Evolutionary conservation across 2,888 invertebrate species (phyloP), one percentile per base, ranked within the genome.

Genomic region (Argyresthia goedartella): DNA sequence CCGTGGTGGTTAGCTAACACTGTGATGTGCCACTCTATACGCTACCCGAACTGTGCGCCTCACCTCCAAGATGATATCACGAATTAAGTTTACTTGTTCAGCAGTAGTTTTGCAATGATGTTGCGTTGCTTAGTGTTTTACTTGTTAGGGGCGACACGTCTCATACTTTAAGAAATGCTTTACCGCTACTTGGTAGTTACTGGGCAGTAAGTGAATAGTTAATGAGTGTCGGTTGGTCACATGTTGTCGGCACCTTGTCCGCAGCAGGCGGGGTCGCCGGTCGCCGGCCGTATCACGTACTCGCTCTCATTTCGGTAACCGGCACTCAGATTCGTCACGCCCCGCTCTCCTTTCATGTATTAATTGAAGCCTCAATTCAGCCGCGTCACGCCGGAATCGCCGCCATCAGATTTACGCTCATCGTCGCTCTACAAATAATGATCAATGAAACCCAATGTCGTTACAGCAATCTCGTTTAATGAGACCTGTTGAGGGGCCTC

Each of bases 381-480:
- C 35, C 35, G 41, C 47, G 51, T 36, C 16, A 52, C 16, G 46
- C 10, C 39, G 51, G 13, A 25, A 13, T 16, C 45, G 49, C 15
- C 53, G 49, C 39, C 44, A 43, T 14, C 35, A 45, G 47, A 13
- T 25, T 13, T 14, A n/a, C 39, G 39, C 9, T 39, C 39, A 25
- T 25, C 33, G 15, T 46, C n/a, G 46, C 46, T 46, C 46, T 11
- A 15, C 4, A 16, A 16, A 25, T 52, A 50, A 70, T 71, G 62
- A 69, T 69, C 69, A 71, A 67, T 70, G 67, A 66, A 66, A 64
- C 42, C 36, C n/a, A 43, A 33, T 46, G 66, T 67, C 72, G 65
- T 71, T 67, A 69, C 63, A 70, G 62, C 69, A 70, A 73, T 74
- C 69, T 64, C 60, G 57, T 66, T 69, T 76, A 74, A 80, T 76